A percentile compares a stretch with the other conserved stretches of the same genome.
Conservation (phyloP, 1,140 invertebrate genomes). For the Zaprionus ornatus region DNA sequence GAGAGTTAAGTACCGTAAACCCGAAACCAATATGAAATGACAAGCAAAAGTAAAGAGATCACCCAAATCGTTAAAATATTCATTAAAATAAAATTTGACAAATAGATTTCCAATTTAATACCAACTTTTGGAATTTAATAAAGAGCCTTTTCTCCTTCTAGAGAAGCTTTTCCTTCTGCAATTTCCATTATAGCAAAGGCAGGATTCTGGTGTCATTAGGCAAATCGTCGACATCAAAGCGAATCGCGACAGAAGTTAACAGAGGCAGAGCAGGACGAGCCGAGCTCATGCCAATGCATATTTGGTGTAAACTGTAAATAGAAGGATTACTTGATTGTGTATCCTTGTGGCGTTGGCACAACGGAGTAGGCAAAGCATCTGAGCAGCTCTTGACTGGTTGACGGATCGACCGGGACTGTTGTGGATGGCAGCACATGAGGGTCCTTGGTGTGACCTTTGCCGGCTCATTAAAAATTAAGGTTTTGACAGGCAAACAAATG, state of each 20-base stretch:
- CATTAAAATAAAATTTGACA: too few relatives aligned
- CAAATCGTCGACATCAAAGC: slow-evolving; percentile 16
- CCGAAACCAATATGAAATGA: too few relatives aligned
- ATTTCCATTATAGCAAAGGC: too few relatives aligned
- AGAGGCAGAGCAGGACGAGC: background rate
- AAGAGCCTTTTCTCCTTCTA: background rate
- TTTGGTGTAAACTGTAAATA: slow-evolving; percentile 27
- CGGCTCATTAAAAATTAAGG: slow-evolving; percentile 29
- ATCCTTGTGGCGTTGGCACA: background rate
- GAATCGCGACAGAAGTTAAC: slow-evolving; percentile 6
- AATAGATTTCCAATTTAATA: too few relatives aligned
- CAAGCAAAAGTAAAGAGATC: too few relatives aligned
- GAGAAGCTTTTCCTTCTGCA: too few relatives aligned
- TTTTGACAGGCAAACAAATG: slow-evolving; percentile 29
- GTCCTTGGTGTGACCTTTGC: slow-evolving; percentile 16
- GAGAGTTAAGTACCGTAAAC: slow-evolving; percentile 87
- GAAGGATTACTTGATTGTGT: slow-evolving; percentile 23
- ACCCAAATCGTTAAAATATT: too few relatives aligned
- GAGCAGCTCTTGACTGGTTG: slow-evolving; percentile 13
- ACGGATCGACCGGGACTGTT: background rate
- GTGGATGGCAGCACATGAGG: background rate
- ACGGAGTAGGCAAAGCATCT: background rate
- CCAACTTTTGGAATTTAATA: background rate
- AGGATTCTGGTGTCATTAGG: too few relatives aligned
- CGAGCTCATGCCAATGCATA: slow-evolving; percentile 7